Evolutionary conservation across 2,113 vertebrate genomes (phyloP).

Genomic region (Synchiropus splendidus): DNA sequence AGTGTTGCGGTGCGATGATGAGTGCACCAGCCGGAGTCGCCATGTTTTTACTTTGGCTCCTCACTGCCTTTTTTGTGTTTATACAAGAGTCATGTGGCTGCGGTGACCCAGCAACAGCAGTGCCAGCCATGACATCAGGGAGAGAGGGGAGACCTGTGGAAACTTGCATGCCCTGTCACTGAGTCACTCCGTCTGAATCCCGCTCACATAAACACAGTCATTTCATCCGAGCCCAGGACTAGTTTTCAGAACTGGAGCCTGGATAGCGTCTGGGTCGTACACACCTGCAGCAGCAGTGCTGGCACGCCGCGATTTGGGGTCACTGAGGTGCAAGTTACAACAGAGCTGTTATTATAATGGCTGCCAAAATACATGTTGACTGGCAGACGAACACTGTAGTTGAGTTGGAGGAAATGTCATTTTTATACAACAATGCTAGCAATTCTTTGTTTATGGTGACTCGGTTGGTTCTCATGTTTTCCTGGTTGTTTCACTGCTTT

Average conservation of each 20-base stretch:
- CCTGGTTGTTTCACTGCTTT: too few relatives aligned
- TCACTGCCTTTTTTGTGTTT: conserved; percentile 5
- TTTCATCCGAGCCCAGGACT: conserved; percentile 28
- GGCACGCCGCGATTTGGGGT: too few relatives aligned
- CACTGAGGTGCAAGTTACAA: conserved; percentile 8
- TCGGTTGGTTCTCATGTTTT: too few relatives aligned
- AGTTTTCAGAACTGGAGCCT: conserved; percentile 4
- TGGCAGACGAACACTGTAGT: too few relatives aligned
- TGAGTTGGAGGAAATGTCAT: too few relatives aligned
- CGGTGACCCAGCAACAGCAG: conserved; percentile 29
- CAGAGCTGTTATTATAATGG: conserved; percentile 13
- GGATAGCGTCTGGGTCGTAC: conserved; percentile 1
- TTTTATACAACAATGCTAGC: too few relatives aligned
- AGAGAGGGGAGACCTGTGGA: conserved; percentile 50
- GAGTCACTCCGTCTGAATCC: conserved; percentile 55
- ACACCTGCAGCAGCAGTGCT: conserved; percentile 28
- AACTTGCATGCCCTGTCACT: conserved; percentile 55
- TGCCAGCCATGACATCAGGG: conserved; percentile 48
- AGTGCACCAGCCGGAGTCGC: background rate
- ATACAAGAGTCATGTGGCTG: conserved; percentile 34
- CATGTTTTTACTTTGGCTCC: conserved; percentile 22
- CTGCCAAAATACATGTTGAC: background rate
- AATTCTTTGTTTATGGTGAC: too few relatives aligned
- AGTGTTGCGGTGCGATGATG: background rate
- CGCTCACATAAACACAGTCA: conserved; percentile 42